Conservation (phyloP, 2,888 invertebrate genomes). For the Hedya salicella region DNA sequence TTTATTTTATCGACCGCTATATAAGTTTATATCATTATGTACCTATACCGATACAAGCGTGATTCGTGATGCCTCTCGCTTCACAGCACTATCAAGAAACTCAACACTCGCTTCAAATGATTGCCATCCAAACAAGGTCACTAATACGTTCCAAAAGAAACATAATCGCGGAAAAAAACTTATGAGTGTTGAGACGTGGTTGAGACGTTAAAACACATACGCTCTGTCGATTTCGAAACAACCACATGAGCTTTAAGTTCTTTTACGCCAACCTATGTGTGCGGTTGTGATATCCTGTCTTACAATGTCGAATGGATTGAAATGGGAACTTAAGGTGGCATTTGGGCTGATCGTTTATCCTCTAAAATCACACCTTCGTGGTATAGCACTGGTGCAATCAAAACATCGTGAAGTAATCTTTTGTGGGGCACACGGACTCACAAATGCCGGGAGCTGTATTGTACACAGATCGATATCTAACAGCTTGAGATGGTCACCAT, state of each 20-base stretch:
- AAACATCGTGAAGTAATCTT: constrained; percentile 77
- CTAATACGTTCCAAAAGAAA: constrained; percentile 37
- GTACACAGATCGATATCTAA: constrained; percentile 68
- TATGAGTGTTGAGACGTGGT: constrained; percentile 69
- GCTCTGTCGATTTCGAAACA: constrained; percentile 62
- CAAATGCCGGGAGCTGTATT: constrained; percentile 64
- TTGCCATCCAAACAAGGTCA: constrained; percentile 37
- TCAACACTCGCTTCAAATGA: constrained; percentile 38
- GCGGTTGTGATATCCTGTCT: constrained; percentile 43
- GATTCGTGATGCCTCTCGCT: constrained; percentile 19
- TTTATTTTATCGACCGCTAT: no score
- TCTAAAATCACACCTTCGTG: constrained; percentile 59
- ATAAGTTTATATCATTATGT: no score
- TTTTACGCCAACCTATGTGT: neutral
- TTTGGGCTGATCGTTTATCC: constrained; percentile 48
- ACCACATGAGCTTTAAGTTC: constrained; percentile 46
- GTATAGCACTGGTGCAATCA: constrained; percentile 68
- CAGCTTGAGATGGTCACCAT: constrained; percentile 50
- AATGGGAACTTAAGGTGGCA: constrained; percentile 25
- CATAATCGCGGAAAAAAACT: constrained; percentile 50
- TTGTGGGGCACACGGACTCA: constrained; percentile 60
- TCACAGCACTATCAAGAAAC: constrained; percentile 26
- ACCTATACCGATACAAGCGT: no score
- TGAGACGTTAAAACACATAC: constrained; percentile 71
- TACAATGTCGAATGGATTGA: constrained; percentile 47